Conservation (phyloP, 2,797 vertebrate genomes). For the Eospalax fontanierii region DNA sequence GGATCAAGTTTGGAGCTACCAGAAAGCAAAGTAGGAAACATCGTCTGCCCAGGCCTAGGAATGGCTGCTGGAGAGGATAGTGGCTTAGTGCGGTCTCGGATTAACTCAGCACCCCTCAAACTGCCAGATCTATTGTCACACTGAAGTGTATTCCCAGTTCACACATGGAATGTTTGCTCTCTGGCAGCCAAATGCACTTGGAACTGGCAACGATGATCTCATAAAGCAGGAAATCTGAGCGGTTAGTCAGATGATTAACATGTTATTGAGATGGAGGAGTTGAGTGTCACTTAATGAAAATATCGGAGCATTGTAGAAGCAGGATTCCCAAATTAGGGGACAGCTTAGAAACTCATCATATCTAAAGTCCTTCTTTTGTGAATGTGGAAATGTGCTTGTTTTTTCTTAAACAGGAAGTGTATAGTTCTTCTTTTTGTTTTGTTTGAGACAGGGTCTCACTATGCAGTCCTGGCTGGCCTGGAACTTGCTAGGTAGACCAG, state of each 20-base stretch:
- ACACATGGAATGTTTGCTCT: slow-evolving; percentile 69
- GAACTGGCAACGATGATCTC: slow-evolving; percentile 74
- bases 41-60: neutral
- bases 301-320: slow-evolving; percentile 24
- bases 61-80: neutral
- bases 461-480: neutral
- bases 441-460: neutral
- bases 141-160: slow-evolving; percentile 30
- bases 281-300: slow-evolving; percentile 56
- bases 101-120: slow-evolving; percentile 51
- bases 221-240: slow-evolving; percentile 74
- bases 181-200: slow-evolving; percentile 73
- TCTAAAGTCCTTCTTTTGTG: slow-evolving; percentile 44
- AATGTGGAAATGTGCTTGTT: neutral
- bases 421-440: neutral
- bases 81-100: neutral
- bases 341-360: slow-evolving; percentile 20
- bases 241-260: slow-evolving; percentile 78
- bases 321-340: neutral
- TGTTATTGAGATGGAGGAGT: slow-evolving; percentile 30
- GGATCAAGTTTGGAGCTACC: neutral
- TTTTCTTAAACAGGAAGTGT: neutral
- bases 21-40: neutral
- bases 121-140: slow-evolving; percentile 54
- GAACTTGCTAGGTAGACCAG: neutral